Conservation (phyloP, 2,888 invertebrate species). For the Phengaris arion region DNA sequence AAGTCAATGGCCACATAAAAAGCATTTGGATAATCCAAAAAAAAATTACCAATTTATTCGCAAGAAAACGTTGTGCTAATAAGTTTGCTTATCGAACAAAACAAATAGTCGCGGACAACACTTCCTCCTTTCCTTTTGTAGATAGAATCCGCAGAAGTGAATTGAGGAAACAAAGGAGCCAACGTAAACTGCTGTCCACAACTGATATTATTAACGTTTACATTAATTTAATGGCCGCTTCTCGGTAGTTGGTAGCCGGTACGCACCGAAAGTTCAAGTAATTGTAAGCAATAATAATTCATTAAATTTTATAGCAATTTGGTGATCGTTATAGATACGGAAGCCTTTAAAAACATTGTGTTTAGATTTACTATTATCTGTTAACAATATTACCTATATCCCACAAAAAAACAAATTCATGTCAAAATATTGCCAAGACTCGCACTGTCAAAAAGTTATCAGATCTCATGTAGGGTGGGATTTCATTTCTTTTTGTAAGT, state of each 20-base stretch:
- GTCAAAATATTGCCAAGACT: no score
- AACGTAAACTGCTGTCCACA: background rate
- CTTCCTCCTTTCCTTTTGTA: conserved; percentile 31
- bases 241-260: no score
- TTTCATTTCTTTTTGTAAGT: no score
- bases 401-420: no score
- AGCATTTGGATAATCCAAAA: background rate
- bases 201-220: background rate
- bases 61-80: conserved; percentile 23
- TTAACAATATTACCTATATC: background rate
- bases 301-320: no score
- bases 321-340: no score
- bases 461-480: no score
- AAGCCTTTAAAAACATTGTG: background rate
- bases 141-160: conserved; percentile 30
- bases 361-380: background rate
- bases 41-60: background rate
- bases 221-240: no score
- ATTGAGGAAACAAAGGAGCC: conserved; percentile 28
- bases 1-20: background rate
- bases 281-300: no score
- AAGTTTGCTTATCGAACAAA: conserved; percentile 21
- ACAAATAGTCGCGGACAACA: conserved; percentile 24
- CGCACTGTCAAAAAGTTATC: no score
- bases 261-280: no score